Conservation (phyloP, 2,797 vertebrate genomes). For the Leuciscus waleckii region DNA sequence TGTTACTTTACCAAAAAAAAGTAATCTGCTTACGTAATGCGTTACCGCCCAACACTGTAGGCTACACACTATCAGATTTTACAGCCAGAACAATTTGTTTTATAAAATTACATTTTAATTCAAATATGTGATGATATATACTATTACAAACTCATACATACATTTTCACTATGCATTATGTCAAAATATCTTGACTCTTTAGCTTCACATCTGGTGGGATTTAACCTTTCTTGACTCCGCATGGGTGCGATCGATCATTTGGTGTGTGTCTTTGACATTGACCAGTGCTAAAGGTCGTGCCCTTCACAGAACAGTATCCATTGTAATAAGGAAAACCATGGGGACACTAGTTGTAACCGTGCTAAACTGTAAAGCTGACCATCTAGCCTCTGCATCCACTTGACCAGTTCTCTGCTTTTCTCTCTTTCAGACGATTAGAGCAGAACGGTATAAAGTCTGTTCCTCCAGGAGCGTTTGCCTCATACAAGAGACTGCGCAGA, state of each 20-base stretch:
- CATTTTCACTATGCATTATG: neutral
- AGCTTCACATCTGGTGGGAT: neutral
- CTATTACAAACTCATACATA: neutral
- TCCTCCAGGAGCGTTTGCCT: conserved; percentile 93
- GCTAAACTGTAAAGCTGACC: neutral
- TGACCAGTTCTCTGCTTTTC: conserved; percentile 22
- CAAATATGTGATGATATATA: neutral
- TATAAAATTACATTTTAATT: neutral
- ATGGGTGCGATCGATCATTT: neutral
- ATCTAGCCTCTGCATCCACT: neutral
- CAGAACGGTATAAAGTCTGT: conserved; percentile 98
- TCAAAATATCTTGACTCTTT: neutral
- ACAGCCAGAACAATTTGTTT: neutral
- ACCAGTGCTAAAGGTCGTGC: neutral
- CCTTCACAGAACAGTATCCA: neutral
- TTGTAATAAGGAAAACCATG: neutral
- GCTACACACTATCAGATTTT: neutral
- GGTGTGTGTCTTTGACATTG: neutral
- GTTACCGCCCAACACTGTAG: too few relatives aligned
- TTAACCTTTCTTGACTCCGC: neutral
- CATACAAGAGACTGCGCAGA: conserved; percentile 96
- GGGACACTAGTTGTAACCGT: too few relatives aligned
- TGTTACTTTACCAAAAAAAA: too few relatives aligned
- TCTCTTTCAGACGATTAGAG: conserved; percentile 89
- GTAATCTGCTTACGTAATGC: too few relatives aligned